phyloP scores from a whole-genome alignment of 1,140 invertebrate genomes.

The Zelostemma sp. region DNA sequence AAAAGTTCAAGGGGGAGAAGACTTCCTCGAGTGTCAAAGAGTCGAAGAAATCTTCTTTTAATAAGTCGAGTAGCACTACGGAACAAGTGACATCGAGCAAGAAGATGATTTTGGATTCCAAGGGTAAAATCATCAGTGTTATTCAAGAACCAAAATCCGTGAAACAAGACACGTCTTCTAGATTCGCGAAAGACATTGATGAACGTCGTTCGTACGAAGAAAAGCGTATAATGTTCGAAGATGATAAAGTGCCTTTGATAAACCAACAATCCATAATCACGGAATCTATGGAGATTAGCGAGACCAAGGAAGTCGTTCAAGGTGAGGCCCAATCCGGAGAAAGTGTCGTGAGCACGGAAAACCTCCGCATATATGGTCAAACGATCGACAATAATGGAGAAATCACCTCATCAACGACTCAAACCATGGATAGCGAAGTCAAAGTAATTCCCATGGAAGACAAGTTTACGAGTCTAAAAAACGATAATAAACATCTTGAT shows the following conservation, averaged over 20 bases:
- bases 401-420: background rate
- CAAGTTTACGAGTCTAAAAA: no score
- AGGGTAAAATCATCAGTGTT: constrained; percentile 59
- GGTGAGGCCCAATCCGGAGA: background rate
- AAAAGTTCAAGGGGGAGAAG: background rate
- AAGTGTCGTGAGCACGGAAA: background rate
- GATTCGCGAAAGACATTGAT: background rate
- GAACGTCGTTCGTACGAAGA: background rate
- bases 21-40: constrained; percentile 54
- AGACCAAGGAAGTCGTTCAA: background rate
- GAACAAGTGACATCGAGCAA: constrained; percentile 43
- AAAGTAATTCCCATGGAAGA: constrained; percentile 3
- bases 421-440: constrained; percentile 10
- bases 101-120: constrained; percentile 59
- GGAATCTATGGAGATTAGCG: background rate
- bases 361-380: no score
- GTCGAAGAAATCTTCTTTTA: constrained; percentile 44
- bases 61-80: background rate
- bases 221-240: background rate
- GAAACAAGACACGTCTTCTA: constrained; percentile 14
- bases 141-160: constrained; percentile 47
- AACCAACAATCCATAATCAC: background rate
- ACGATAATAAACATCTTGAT: background rate
- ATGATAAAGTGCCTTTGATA: no score
- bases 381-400: background rate